Conservation (phyloP, 2,888 invertebrate species). For the Lacanobia wlatinum region DNA sequence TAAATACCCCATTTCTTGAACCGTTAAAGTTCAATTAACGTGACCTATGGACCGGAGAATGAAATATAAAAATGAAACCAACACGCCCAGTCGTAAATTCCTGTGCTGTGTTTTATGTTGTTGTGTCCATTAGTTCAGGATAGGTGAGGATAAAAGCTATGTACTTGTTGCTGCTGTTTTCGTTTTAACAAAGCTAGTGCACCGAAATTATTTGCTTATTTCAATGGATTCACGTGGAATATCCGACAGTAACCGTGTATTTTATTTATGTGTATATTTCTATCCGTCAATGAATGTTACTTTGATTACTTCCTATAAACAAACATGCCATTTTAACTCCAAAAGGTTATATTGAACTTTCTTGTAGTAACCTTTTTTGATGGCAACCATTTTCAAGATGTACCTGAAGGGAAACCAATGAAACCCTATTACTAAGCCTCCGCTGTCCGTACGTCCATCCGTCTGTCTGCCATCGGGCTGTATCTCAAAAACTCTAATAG, state of each 20-base stretch:
- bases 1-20: conserved; percentile 80
- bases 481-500: too few species aligned
- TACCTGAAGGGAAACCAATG: too few species aligned
- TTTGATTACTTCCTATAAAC: too few species aligned
- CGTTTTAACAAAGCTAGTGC: neutral
- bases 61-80: conserved; percentile 86
- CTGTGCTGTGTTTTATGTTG: conserved; percentile 80
- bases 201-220: neutral
- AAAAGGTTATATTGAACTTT: too few species aligned
- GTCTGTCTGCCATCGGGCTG: too few species aligned
- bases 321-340: too few species aligned
- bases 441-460: too few species aligned
- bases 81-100: conserved; percentile 79
- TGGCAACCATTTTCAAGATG: too few species aligned
- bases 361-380: too few species aligned
- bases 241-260: neutral
- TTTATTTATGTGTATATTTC: neutral
- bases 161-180: conserved; percentile 30
- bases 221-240: neutral
- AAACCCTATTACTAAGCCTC: too few species aligned
- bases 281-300: too few species aligned
- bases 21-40: conserved; percentile 87
- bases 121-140: conserved; percentile 72
- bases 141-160: conserved; percentile 36
- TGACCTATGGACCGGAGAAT: conserved; percentile 81